Evolutionary conservation across 2,888 invertebrate species (phyloP), one percentile per base, ranked within the genome.

Genomic region (Pardosa pseudoannulata): DNA sequence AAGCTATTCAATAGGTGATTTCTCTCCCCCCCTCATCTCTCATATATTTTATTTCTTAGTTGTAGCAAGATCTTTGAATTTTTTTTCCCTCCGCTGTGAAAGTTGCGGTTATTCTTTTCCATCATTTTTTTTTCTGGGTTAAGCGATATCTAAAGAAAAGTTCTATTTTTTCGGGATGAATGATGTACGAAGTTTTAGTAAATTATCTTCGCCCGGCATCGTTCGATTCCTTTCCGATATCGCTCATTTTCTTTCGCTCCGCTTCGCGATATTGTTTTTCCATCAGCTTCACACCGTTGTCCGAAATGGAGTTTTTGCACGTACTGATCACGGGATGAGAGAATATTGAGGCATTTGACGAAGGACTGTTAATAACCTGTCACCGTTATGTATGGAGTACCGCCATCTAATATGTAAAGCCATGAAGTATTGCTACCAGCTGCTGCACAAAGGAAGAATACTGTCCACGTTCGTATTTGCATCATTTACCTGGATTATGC

Each of bases 111-210:
- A 32, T 31, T 67, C 32, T 67, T 32, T 67, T 36, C 11, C n/a
- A 16, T 56, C 23, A 27, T n/a, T n/a, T n/a, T n/a, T n/a, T 19
- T 74, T 81, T 81, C 68, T 81, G 36, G 75, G 74, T 75, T 81
- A 81, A 81, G 75, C 81, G 81, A 81, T 81, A 75, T 74, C 68
- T 27, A 62, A 50, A 74, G 73, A 50, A 68, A 67, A 81, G 81
- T 81, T 81, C 75, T 70, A 75, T 81, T 81, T 73, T 23, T 41
- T 29, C 64, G 73, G 72, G 79, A 81, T 81, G 81, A 81, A 81
- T 81, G 81, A 81, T 81, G 81, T 70, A 81, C 81, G 81, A 81
- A 81, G 81, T 81, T 81, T 81, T 81, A 81, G 75, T 74, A 81
- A 81, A 81, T 81, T 81, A 81, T 81, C 74, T 70, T 81, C 41